These are phyloP conservation scores for Hyposoter didymator DNA, from an alignment of 2,888 invertebrate genomes.

Conservation along the genomic window DNA sequence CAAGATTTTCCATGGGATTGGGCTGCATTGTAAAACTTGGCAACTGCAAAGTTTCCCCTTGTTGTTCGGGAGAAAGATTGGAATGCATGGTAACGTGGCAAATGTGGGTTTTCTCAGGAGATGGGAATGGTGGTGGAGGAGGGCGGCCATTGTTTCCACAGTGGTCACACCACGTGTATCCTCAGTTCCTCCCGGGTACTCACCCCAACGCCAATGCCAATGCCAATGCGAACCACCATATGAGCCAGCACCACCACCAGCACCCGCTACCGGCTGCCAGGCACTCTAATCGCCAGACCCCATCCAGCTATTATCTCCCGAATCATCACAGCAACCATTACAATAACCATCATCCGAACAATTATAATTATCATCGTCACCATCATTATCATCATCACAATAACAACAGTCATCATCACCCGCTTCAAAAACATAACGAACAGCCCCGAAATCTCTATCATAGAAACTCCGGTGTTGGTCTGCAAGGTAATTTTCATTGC, in stretches of 20 bases:
- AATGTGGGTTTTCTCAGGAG: constrained; percentile 83
- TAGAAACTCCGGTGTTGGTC: constrained; percentile 87
- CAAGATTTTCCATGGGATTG: background rate
- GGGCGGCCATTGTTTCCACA: constrained; percentile 95
- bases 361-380: constrained; percentile 87
- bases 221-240: constrained; percentile 85
- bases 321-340: constrained; percentile 85
- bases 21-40: background rate
- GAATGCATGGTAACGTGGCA: constrained; percentile 77
- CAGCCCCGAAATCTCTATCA: constrained; percentile 86
- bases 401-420: constrained; percentile 85
- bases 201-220: constrained; percentile 89
- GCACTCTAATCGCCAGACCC: constrained; percentile 84
- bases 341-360: constrained; percentile 86
- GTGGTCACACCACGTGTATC: constrained; percentile 98
- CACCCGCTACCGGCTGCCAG: constrained; percentile 85
- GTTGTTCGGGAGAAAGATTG: constrained; percentile 50
- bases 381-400: constrained; percentile 87
- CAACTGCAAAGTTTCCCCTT: background rate
- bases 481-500: constrained; percentile 85
- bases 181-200: constrained; percentile 96
- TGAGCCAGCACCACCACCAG: constrained; percentile 85
- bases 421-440: constrained; percentile 86
- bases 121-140: constrained; percentile 85
- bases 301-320: constrained; percentile 85